Evolutionary conservation across 2,797 vertebrate genomes (phyloP), one percentile per base, ranked within the genome.

Genomic region (Typhlichthys eigenmanni): DNA sequence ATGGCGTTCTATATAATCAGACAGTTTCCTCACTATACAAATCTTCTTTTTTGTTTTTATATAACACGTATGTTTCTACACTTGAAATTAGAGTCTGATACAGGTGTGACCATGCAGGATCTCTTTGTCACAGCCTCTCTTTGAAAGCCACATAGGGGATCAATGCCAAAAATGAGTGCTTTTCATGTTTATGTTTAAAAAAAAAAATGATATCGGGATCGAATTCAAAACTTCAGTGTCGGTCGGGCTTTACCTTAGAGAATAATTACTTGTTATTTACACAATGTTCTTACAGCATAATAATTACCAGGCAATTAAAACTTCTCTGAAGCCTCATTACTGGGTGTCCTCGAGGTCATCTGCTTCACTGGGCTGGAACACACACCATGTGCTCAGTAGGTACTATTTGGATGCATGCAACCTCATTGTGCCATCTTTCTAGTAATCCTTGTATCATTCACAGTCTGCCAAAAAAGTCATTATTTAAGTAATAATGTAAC

Each of bases 301-400:
- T 88, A 89, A 89, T 88, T 88, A 89, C 87, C 86, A 87, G 85
- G 83, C 86, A 89, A 89, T 89, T 90, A 86, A 88, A 86, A 78
- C 81, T 72, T 79, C 88, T 88, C 82, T 83, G 83, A 89, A 77
- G 78, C 85, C 82, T 88, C 84, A 86, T 90, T 88, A 87, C 71
- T 80, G 77, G 76, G 69, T 82, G 82, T 88, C 86, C 86, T 80
- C 69, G 69, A 82, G 85, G 80, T 79, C 86, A 80, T 69, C 71
- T 80, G 82, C 80, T 78, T 68, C 61, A 19, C 71, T 70, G 75
- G 81, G 80, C 76, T 71, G 75, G 78, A 76, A 85, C 60, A 58
- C 70, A 68, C 38, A 48, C 55, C 6, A 17, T 38, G 71, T 56
- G 70, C 58, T 79, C 78, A 68, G 61, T 47, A 72, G 58, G 74